Conservation (phyloP, 2,113 vertebrate genomes). For the Bubalus kerabau region DNA sequence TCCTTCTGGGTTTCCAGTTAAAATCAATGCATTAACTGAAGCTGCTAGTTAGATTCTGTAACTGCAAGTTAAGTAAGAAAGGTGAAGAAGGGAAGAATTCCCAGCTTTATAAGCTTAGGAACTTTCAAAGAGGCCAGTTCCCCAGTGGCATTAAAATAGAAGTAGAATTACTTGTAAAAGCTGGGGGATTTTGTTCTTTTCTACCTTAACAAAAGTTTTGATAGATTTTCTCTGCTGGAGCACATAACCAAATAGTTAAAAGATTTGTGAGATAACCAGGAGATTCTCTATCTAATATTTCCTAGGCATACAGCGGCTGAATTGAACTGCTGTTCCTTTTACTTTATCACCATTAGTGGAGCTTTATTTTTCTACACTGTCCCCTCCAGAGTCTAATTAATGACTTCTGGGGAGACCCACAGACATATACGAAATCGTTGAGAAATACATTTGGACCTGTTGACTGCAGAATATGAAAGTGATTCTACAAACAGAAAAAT, state of each 20-base stretch:
- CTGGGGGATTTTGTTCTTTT: slow-evolving; percentile 24
- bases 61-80: not conserved
- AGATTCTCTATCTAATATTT: slow-evolving; percentile 57
- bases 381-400: slow-evolving; percentile 42
- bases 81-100: not conserved
- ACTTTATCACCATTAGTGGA: slow-evolving; percentile 37
- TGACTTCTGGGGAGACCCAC: slow-evolving; percentile 44
- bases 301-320: slow-evolving; percentile 28
- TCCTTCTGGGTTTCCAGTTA: not conserved
- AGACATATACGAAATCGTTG: not conserved
- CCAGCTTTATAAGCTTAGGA: not conserved
- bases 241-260: slow-evolving; percentile 64
- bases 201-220: slow-evolving; percentile 60
- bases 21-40: slow-evolving; percentile 46
- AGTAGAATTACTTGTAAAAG: slow-evolving; percentile 21
- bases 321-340: slow-evolving; percentile 39
- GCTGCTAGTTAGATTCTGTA: slow-evolving; percentile 14
- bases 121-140: slow-evolving; percentile 29
- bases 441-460: slow-evolving; percentile 35
- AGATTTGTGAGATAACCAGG: slow-evolving; percentile 63
- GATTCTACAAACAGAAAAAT: slow-evolving; percentile 46
- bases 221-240: slow-evolving; percentile 59
- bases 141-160: slow-evolving; percentile 42
- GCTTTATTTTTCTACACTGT: slow-evolving; percentile 1
- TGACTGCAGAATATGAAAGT: slow-evolving; percentile 33